phyloP scores from a whole-genome alignment of 2,888 invertebrate species.

The Oeneis ivallda region DNA sequence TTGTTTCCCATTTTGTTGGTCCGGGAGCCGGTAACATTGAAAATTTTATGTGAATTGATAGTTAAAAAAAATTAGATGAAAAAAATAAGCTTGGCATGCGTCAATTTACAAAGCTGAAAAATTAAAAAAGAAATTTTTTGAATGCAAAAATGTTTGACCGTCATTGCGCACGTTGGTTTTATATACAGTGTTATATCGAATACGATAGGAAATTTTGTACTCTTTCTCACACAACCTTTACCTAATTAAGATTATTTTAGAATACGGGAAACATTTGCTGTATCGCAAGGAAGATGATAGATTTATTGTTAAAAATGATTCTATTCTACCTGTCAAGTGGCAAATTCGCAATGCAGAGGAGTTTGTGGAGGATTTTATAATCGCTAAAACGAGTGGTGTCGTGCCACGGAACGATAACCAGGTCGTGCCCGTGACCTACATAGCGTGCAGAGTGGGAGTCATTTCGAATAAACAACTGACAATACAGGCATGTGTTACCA shows the following conservation, averaged over 20 bases:
- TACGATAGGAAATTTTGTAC: too few species aligned
- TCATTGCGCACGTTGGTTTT: too few species aligned
- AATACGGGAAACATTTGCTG: constrained; percentile 80
- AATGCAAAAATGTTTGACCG: too few species aligned
- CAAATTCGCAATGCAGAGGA: constrained; percentile 68
- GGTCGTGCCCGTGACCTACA: constrained; percentile 75
- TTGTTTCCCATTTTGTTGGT: too few species aligned
- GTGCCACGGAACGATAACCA: constrained; percentile 69
- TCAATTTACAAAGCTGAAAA: too few species aligned
- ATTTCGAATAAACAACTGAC: constrained; percentile 62
- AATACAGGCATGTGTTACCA: constrained; percentile 63
- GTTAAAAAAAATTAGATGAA: too few species aligned
- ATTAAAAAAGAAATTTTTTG: too few species aligned
- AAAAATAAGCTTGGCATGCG: too few species aligned
- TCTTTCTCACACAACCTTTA: too few species aligned
- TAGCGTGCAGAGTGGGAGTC: constrained; percentile 69
- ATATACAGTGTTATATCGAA: too few species aligned
- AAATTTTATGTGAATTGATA: too few species aligned
- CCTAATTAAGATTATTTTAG: constrained; percentile 44
- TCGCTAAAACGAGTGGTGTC: constrained; percentile 66
- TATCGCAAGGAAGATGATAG: constrained; percentile 73
- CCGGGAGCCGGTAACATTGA: too few species aligned
- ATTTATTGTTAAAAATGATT: constrained; percentile 80
- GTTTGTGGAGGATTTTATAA: constrained; percentile 70
- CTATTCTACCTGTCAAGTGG: constrained; percentile 81